Evolutionary conservation across 2,113 vertebrate species (phyloP).

Genomic region (Tricholaema leucomelas): DNA sequence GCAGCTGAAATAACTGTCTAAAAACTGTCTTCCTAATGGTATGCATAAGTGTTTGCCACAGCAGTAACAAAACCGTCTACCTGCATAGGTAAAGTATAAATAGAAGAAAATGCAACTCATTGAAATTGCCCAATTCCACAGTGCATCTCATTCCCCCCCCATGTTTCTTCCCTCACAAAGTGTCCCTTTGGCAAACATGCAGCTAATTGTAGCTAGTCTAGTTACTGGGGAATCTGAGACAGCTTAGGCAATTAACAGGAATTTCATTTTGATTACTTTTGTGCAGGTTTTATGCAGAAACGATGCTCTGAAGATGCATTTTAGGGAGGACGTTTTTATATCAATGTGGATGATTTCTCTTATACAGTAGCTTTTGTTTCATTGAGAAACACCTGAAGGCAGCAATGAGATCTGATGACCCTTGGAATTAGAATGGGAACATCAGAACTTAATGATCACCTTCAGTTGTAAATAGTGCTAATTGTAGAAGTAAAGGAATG

Average conservation of each 20-base stretch:
- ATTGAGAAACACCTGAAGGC: not conserved
- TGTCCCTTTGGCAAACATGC: not conserved
- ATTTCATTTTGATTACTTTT: constrained; percentile 16
- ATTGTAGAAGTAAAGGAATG: not conserved
- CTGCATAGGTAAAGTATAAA: not conserved
- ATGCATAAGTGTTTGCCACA: not conserved
- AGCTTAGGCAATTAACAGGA: not conserved
- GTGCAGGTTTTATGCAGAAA: not conserved
- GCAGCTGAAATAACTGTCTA: not conserved
- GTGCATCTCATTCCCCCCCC: accelerated
- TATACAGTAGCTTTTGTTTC: not conserved
- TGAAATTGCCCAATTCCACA: not conserved
- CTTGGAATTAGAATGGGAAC: not conserved
- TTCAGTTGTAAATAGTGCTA: not conserved
- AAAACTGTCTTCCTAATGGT: not conserved
- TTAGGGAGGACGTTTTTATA: not conserved
- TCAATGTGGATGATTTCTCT: not conserved
- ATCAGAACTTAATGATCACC: not conserved
- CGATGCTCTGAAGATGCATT: not conserved
- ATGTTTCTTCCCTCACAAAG: not conserved
- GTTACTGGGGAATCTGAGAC: not conserved
- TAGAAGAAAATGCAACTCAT: not conserved
- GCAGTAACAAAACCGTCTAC: not conserved
- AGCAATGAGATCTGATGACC: not conserved
- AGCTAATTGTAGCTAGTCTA: not conserved